Base-by-base conservation (phyloP, 2,113 vertebrate genomes). In the Pseudopodoces humilis region DNA sequence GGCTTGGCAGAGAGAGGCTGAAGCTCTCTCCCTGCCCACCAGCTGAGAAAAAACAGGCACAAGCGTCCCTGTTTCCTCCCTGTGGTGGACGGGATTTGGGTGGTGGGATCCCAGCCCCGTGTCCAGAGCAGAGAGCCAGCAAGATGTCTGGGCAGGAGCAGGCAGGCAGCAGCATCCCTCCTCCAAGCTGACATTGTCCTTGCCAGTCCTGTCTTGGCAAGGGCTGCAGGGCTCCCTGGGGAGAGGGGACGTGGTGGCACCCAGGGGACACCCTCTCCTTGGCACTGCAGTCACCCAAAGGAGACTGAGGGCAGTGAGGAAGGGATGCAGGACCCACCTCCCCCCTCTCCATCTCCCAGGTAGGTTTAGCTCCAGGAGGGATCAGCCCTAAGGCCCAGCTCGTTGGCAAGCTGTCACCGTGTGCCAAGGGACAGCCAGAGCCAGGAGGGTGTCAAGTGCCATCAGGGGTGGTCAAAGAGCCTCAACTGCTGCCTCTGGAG, bases 391-490 rank as follows among this genome's bases (percentile, higher is more conserved):
- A 59, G 2, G 7, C 49, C 47, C 4, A 3, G 56, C 50, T 75
- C 1, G 0, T 7, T 31, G 39, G 60, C 1, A 15, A 85, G 60
- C 50, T 83, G 70, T 46, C 92, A 82, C 41, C 10, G 0, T 1
- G 15, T 52, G 60, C 55, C 85, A 70, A 22, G 50, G 56, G 71
- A 86, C 77, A 62, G 41, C 27, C 67, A 70, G 64, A 53, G 70
- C 15, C 70, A 43, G 37, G 79, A 72, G 50, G 22, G 35, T 14
- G 2, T 17, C n/a, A 31, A 62, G 71, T 35, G 43, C 80, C 47
- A 23, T 17, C 7, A 1, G 50, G 28, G 46, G 22, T 17, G 25
- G 71, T 47, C 56, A 25, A 44, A 62, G 58, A 58, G 9, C 46
- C 62, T 78, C 41, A 18, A 5, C 2, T 15, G 44, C 22, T 55